Evolutionary conservation across 92 coral and sea anemone genomes (phyloP).

Genomic region (Porites lobata): DNA sequence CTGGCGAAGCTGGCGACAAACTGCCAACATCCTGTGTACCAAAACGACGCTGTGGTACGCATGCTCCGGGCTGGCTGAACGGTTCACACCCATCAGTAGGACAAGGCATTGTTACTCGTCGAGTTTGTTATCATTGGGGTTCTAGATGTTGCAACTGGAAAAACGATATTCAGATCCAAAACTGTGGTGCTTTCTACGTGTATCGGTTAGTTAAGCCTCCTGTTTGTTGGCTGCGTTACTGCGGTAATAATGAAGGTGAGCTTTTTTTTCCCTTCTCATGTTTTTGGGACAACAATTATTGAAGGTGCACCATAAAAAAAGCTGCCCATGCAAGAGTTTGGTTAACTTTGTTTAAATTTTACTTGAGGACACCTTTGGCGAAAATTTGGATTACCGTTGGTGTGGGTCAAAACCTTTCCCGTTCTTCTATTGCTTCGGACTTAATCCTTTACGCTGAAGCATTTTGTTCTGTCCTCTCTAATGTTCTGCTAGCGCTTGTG

Average conservation of each 20-base stretch:
- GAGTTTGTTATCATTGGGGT: conserved; percentile 28
- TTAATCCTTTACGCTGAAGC: too few relatives aligned
- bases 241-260: not conserved
- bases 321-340: too few relatives aligned
- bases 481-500: too few relatives aligned
- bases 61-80: conserved; percentile 36
- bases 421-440: too few relatives aligned
- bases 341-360: too few relatives aligned
- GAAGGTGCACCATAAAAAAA: too few relatives aligned
- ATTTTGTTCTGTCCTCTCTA: too few relatives aligned
- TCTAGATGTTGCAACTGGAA: conserved; percentile 19
- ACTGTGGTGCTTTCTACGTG: not conserved
- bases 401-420: too few relatives aligned
- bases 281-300: not conserved
- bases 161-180: not conserved
- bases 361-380: too few relatives aligned
- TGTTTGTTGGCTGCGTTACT: conserved; percentile 10
- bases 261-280: not conserved
- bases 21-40: conserved; percentile 3
- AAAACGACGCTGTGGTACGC: conserved; percentile 16
- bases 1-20: conserved; percentile 3
- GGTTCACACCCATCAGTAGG: not conserved
- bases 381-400: too few relatives aligned
- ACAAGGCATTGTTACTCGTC: conserved; percentile 10
- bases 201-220: not conserved